These are phyloP conservation scores for Carassius gibelio DNA, from an alignment of 2,113 vertebrate genomes.

Conservation along the genomic window DNA sequence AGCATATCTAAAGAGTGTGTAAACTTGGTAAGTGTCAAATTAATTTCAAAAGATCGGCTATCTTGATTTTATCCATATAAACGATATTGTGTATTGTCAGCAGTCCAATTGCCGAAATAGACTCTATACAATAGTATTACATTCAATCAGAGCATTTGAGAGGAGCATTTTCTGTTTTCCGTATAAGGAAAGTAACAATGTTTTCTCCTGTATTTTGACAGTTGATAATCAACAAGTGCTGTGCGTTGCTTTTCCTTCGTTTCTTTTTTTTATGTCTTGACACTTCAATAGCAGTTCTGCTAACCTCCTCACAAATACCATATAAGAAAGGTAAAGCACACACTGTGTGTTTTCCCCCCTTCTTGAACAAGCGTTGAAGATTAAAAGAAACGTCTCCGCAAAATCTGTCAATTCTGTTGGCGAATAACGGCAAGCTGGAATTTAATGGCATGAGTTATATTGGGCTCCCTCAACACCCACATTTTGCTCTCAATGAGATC, in stretches of 20 bases:
- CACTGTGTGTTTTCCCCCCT: conserved; percentile 67
- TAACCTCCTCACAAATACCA: conserved; percentile 78
- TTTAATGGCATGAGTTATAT: conserved; percentile 84
- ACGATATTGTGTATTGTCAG: conserved; percentile 13
- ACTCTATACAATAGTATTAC: conserved; percentile 18
- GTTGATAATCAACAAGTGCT: conserved; percentile 81
- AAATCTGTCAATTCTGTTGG: conserved; percentile 82
- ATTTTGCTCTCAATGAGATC: conserved; percentile 81
- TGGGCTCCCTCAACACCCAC: conserved; percentile 80
- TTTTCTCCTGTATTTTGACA: conserved; percentile 64
- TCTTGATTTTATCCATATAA: background rate
- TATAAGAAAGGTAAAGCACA: conserved; percentile 72
- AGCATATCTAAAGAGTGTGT: background rate
- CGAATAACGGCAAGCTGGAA: conserved; percentile 79
- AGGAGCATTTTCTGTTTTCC: conserved; percentile 1
- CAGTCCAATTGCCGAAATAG: background rate
- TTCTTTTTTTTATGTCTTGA: conserved; percentile 56
- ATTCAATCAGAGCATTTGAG: conserved; percentile 25
- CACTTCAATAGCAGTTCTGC: conserved; percentile 77
- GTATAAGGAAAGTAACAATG: conserved; percentile 35
- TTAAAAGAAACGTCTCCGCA: conserved; percentile 81
- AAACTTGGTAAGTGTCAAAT: background rate
- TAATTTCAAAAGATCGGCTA: background rate
- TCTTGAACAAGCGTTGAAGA: conserved; percentile 81
- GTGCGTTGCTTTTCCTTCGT: conserved; percentile 65